These are phyloP conservation scores for Amblyteles armatorius DNA, from an alignment of 2,888 invertebrate species.

Conservation along the genomic window DNA sequence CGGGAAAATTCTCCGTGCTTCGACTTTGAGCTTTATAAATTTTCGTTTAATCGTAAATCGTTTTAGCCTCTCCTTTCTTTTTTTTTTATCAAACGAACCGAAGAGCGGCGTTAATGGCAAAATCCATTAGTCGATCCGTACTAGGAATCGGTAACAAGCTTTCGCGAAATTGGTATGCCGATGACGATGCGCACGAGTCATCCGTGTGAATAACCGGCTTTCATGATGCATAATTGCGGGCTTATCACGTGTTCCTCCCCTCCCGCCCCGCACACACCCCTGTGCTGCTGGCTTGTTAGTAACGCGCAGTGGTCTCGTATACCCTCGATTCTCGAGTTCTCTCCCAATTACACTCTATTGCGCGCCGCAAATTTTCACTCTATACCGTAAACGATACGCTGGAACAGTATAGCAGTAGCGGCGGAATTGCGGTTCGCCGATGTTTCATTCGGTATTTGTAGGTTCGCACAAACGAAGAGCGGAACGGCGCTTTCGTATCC, in stretches of 20 bases:
- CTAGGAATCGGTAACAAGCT: background rate
- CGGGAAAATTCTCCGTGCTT: background rate
- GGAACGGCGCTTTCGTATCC: background rate
- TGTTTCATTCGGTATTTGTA: slow-evolving; percentile 10
- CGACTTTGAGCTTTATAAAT: background rate
- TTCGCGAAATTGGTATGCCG: background rate
- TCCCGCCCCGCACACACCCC: too few species aligned
- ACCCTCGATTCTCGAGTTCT: slow-evolving; percentile 26
- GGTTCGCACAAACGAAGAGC: background rate
- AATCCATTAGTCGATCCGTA: background rate
- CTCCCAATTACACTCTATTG: slow-evolving; percentile 36
- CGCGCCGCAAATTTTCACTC: slow-evolving; percentile 36
- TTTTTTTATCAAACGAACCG: background rate
- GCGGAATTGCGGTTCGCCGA: slow-evolving; percentile 25
- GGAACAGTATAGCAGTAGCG: slow-evolving; percentile 12
- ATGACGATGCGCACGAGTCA: slow-evolving; percentile 37
- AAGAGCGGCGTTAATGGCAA: background rate
- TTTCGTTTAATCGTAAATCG: background rate
- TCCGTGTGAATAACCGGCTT: slow-evolving; percentile 41
- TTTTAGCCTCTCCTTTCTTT: background rate
- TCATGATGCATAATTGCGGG: slow-evolving; percentile 50
- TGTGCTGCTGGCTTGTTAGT: slow-evolving; percentile 7
- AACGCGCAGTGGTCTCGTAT: slow-evolving; percentile 2
- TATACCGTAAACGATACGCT: slow-evolving; percentile 22
- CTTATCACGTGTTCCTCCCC: slow-evolving; percentile 22